Evolutionary conservation across 2,797 vertebrate species (phyloP), one percentile per base, ranked within the genome.

Genomic region (Acipenser ruthenus): DNA sequence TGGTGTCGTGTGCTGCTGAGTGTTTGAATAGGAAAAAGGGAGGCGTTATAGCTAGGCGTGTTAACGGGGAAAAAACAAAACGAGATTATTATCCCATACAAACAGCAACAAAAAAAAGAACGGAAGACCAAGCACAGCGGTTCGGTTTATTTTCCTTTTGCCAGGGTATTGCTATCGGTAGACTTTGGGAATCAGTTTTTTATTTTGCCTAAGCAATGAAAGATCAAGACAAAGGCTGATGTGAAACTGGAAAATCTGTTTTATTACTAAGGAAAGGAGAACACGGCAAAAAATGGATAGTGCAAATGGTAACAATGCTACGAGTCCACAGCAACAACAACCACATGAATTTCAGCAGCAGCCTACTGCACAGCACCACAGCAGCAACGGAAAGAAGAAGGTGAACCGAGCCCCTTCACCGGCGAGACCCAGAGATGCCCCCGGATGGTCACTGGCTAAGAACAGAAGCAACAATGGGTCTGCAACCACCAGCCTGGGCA

Each of bases 371-470:
- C 81, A 73, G 58, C 69, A 79, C 70, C 69, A 72, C 69, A 60
- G 71, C 72, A 63, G 74, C 50, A 72, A 74, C 65, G 89, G 85
- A 75, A 94, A 91, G 84, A 96, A 94, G 79, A 95, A 93, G 77
- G 76, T 87, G 47, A 92, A 93, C 80, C 90, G 95, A 65, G 94
- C 94, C 37, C 94, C 94, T 10, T 96, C 95, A 3, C 95, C 95
- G 10, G 95, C 94, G 13, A 87, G 95, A 80, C 95, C 94, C n/a
- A 95, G 90, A 81, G 94, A 95, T 67, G 91, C 92, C 23, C 82
- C 92, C 61, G 94, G 94, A 6, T 96, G 95, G 94, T 93, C 93
- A 10, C 86, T 94, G 69, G 90, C 93, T 49, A 94, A 92, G 83
- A 90, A 90, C 80, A 91, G 93, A 52, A 90, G 93, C 18, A 71